A percentile compares a stretch with the other conserved stretches of the same genome.
These are phyloP conservation scores for Callithrix jacchus DNA, from an alignment of 2,113 vertebrate genomes.

Conservation along the genomic window DNA sequence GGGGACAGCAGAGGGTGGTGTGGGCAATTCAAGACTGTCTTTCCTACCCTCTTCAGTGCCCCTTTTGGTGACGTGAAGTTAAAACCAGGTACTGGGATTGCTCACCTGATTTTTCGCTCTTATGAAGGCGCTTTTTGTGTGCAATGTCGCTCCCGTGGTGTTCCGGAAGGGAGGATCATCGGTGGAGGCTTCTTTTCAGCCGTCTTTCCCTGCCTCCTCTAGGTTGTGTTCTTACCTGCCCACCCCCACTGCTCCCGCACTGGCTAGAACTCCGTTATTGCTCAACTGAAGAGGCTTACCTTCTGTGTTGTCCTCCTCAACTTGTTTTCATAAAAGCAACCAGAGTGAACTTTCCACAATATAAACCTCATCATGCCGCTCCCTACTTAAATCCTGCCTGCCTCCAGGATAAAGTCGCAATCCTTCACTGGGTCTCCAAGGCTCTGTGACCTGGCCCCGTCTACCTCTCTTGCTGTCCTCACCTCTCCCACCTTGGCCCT, in stretches of 20 bases:
- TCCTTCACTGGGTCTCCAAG: neutral
- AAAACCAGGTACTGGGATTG: no score
- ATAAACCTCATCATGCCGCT: neutral
- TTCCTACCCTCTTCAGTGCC: no score
- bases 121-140: no score
- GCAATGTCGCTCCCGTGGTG: no score
- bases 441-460: neutral
- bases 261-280: neutral
- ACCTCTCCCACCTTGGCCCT: neutral
- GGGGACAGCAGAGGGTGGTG: no score
- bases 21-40: no score
- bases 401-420: neutral
- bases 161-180: no score
- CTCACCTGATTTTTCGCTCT: no score
- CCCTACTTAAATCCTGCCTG: neutral
- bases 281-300: neutral
- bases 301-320: neutral
- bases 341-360: neutral
- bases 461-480: neutral
- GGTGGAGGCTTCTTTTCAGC: no score
- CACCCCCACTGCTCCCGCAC: neutral
- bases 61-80: no score
- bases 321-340: neutral
- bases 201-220: neutral
- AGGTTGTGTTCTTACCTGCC: neutral